Evolutionary conservation across 92 coral and sea anemone genomes (phyloP), one percentile per base, ranked within the genome.

Genomic region (Epizoanthus ramosus): DNA sequence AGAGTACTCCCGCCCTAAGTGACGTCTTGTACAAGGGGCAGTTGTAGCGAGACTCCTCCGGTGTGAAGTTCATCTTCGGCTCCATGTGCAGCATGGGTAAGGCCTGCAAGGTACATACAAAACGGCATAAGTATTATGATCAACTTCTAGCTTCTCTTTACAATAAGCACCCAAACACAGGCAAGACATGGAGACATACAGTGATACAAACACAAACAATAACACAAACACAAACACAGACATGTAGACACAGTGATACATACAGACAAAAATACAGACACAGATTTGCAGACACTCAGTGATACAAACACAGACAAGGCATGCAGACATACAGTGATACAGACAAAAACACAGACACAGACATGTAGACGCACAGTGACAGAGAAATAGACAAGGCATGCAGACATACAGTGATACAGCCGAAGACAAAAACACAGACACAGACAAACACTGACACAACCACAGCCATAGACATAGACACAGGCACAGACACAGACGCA

Each of bases 41-140:
- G 17, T 89, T 91, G 80, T 97, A 97, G 63, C 83, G 87, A 17
- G 97, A 70, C 22, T 92, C 85, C 63, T 97, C 99, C 58, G 98
- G 98, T 18, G 88, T 87, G 84, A 91, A 89, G 92, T 97, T 97
- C 99, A 97, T 94, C 77, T 92, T 91, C 14, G 99, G 99, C 39
- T 97, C 99, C 99, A 97, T 92, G 81, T 97, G 99, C 75, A 97
- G 73, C 83, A 97, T 97, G 61, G 99, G 98, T 72, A 95, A 86
- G 14, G 95, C 93, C 99, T 97, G 63, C 1, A 61, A 5, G 10
- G 1, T 3, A 5, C 18, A 61, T 6, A 59, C 9, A 7, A 8
- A 14, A 18, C 65, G 25, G 39, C 3, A 33, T 67, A 14, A 67
- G 71, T 41, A 6, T 67, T 9, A 9, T 47, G 54, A 47, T 9